Base-by-base conservation (phyloP, 2,797 vertebrate species). In the Ptychobarbus kaznakovi region DNA sequence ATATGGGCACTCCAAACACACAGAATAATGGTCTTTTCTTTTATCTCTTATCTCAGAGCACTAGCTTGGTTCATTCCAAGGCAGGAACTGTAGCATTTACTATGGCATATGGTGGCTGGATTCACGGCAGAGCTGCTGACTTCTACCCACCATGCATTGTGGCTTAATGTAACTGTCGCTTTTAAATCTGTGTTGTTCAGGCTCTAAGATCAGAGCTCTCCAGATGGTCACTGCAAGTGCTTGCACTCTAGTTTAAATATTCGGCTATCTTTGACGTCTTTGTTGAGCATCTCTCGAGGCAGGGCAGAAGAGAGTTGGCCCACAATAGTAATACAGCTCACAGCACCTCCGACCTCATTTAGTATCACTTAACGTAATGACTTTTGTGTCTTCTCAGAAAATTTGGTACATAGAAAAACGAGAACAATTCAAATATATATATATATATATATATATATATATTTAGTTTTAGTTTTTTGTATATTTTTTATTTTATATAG, bases 141-240 rank as follows among this genome's bases (percentile, higher is more conserved):
- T 85, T 81, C 53, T 76, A 81, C 82, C 46, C 76, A 81, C n/a
- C 28, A 81, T 80, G 53, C 61, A 72, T 81, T 88, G 81, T 81
- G 73, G 78, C 82, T 74, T 83, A 85, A 70, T 65, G 18, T 46
- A 78, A 76, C 75, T 82, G 79, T 88, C n/a, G 3, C 56, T 87
- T 82, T 73, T 79, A 76, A 83, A 83, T 88, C 84, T 80, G 68
- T 77, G 72, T 86, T 69, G 46, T 68, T 53, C 28, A 11, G 51
- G 20, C 8, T 81, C 18, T 69, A 28, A 72, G 16, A 77, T 28
- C 15, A 86, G 53, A 65, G 28, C 66, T 70, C 58, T 80, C 20
- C 56, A 86, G 74, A 79, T 86, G 78, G 82, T 53, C n/a, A 18
- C 49, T 46, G 58, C 42, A 32, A 32, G 38, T 58, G 3, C 70